phyloP scores from a whole-genome alignment of 2,888 invertebrate genomes.

The Hypomecis atomaria region DNA sequence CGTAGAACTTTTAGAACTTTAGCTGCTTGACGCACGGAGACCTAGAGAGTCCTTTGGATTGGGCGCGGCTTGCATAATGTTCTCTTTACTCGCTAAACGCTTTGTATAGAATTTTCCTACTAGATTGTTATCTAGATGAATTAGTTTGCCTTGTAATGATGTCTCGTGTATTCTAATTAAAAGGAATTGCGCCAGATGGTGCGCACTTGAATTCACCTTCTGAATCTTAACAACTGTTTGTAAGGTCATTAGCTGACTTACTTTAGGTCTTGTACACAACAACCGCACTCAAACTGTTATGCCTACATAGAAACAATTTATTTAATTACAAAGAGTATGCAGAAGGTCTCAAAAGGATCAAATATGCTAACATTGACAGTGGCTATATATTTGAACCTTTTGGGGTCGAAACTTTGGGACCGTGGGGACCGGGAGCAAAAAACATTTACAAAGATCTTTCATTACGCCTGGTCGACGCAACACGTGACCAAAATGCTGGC shows the following conservation, averaged over 20 bases:
- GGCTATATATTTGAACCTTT: no score
- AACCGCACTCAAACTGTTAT: no score
- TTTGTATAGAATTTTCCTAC: conserved; percentile 56
- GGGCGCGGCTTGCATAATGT: conserved; percentile 52
- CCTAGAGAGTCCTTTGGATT: conserved; percentile 20
- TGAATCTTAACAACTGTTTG: conserved; percentile 3
- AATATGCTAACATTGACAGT: no score
- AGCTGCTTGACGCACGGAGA: conserved; percentile 22
- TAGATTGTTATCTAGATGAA: conserved; percentile 51
- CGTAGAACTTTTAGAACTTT: conserved; percentile 30
- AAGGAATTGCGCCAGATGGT: conserved; percentile 33
- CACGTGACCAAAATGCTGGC: no score
- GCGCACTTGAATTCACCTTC: conserved; percentile 27
- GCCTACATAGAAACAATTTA: no score
- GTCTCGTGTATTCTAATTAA: conserved; percentile 35
- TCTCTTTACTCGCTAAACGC: conserved; percentile 45
- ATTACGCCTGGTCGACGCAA: no score
- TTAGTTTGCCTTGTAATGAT: conserved; percentile 50
- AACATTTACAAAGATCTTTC: no score
- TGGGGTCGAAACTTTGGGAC: no score
- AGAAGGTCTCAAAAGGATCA: no score
- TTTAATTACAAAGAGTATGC: no score
- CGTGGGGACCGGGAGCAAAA: no score
- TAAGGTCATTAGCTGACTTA: conserved; percentile 14
- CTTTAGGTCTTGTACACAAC: not conserved